Evolutionary conservation across 2,797 vertebrate species (phyloP).

Genomic region (Diceros bicornis): DNA sequence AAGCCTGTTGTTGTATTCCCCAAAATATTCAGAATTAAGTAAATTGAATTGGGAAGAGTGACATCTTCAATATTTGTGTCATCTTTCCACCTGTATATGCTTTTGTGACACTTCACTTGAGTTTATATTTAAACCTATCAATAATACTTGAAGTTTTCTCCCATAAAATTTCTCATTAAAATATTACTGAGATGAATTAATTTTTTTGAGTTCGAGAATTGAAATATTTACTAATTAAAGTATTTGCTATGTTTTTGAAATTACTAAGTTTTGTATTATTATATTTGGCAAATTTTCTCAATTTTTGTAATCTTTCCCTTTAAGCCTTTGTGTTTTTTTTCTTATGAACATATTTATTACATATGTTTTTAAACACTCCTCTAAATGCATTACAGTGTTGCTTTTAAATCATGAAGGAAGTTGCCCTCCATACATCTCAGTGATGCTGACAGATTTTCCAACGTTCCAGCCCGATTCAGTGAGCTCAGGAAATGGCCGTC

Average conservation of each 20-base stretch:
- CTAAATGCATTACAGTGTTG: background rate
- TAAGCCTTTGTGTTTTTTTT: background rate
- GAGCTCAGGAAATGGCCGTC: background rate
- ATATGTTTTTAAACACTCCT: background rate
- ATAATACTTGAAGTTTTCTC: background rate
- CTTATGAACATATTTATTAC: background rate
- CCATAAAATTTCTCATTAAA: background rate
- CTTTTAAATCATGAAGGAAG: background rate
- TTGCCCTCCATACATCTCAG: background rate
- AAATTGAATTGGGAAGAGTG: background rate
- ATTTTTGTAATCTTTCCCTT: background rate
- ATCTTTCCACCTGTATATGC: background rate
- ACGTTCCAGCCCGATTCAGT: background rate
- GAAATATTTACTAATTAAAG: background rate
- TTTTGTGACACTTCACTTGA: slow-evolving; percentile 2
- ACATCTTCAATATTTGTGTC: background rate
- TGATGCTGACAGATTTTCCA: background rate
- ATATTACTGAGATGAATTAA: background rate
- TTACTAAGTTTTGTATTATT: background rate
- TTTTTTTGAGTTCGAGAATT: background rate
- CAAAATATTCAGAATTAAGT: slow-evolving; percentile 16
- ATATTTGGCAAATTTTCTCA: background rate
- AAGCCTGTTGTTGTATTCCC: background rate
- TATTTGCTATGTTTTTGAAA: background rate
- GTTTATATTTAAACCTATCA: background rate